Base-by-base conservation (phyloP, 2,797 vertebrate species). In the Amphiprion clarkii region DNA sequence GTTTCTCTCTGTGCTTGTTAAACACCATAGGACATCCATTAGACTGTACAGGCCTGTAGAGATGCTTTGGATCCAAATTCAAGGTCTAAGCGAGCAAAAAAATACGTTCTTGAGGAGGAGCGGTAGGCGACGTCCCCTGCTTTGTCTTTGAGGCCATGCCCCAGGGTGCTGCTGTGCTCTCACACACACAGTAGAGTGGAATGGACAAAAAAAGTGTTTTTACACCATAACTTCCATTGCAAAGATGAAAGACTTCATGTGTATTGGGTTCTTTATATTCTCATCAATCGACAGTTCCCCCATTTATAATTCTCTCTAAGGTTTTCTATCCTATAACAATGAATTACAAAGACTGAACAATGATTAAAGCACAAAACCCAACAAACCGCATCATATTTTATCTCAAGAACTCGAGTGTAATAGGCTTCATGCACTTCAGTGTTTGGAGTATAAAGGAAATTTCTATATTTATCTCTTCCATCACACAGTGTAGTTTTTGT, bases 11-110 rank as follows among this genome's bases (percentile, higher is more conserved):
- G 11, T 72, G 79, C 88, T 89, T 93, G 88, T 89, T 88, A 87
- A 89, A 87, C 78, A 66, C 89, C 19, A 39, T 85, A 48, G 88
- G 88, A 76, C 67, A 86, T 89, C 89, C 86, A 89, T 91, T 91
- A 90, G 74, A 19, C 13, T 79, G 46, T 53, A 66, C 42, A 48
- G 39, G 19, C 87, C 83, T 75, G 70, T 58, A 67, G 78, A 65
- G 80, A 71, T 27, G 67, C 86, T 83, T 81, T 87, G 78, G 72
- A 80, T 84, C 67, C 55, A 31, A 79, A 87, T 79, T 78, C 78
- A 79, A 77, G 69, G 73, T 58, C 67, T 54, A 4, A 19, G 5
- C 3, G 2, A 71, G 68, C 29, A 6, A 6, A 33, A 58, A 63
- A 74, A 74, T 71, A 57, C 83, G 53, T 53, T 55, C 69, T 51